Evolutionary conservation across 1,140 invertebrate species (phyloP).

Genomic region (Copidosoma floridanum): DNA sequence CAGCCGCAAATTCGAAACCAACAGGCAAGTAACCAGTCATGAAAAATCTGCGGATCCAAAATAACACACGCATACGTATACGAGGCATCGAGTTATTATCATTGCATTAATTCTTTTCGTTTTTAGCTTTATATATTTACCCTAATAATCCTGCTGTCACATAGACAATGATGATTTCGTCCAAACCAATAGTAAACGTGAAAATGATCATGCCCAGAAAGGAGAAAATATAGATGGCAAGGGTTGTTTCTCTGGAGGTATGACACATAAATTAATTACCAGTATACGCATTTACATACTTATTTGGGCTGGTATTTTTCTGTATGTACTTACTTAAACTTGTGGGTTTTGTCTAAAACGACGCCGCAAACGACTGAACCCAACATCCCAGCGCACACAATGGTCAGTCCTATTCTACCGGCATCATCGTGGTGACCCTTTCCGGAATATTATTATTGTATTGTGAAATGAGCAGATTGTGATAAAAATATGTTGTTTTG

Average conservation of each 20-base stretch:
- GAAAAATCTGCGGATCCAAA: slow-evolving; percentile 80
- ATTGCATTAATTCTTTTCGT: too few relatives aligned
- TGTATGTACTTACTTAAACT: slow-evolving; percentile 73
- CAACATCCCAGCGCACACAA: slow-evolving; percentile 85
- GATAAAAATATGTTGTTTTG: not conserved
- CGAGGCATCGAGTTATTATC: too few relatives aligned
- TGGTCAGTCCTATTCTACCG: slow-evolving; percentile 83
- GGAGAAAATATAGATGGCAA: slow-evolving; percentile 82
- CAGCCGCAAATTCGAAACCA: slow-evolving; percentile 93
- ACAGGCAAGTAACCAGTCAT: slow-evolving; percentile 96
- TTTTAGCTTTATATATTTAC: slow-evolving; percentile 54
- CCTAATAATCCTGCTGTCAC: slow-evolving; percentile 76
- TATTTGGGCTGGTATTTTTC: too few relatives aligned
- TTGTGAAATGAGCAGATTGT: too few relatives aligned
- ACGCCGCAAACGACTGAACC: slow-evolving; percentile 87
- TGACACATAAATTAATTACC: too few relatives aligned
- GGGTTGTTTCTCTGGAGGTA: slow-evolving; percentile 76
- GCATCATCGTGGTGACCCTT: slow-evolving; percentile 72
- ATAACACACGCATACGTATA: too few relatives aligned
- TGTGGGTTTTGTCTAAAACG: slow-evolving; percentile 80
- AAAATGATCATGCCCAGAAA: slow-evolving; percentile 84
- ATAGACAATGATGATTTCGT: slow-evolving; percentile 73
- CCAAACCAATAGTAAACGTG: slow-evolving; percentile 75
- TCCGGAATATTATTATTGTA: slow-evolving; percentile 6
- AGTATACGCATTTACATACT: not conserved